Evolutionary conservation across 2,888 invertebrate species (phyloP).

Genomic region (Ephialtes manifestator): DNA sequence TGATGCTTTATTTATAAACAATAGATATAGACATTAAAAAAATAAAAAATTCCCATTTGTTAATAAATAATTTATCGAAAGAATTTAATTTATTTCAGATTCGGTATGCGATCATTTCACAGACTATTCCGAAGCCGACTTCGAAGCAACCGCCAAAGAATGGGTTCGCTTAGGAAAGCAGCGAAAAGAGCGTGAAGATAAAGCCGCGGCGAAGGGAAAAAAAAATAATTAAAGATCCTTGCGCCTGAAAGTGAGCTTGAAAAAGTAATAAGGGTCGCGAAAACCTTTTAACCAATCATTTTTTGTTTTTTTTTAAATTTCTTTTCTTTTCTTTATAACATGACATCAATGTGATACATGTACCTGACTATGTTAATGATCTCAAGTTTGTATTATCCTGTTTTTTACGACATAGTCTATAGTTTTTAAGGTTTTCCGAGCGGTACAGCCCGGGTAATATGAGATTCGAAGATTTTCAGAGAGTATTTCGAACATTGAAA

Average conservation of each 20-base stretch:
- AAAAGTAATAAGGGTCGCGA: conserved; percentile 21
- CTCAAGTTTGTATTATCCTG: conserved; percentile 21
- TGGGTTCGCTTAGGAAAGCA: conserved; percentile 27
- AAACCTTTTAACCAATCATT: conserved; percentile 9
- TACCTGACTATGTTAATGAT: conserved; percentile 10
- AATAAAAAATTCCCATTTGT: conserved; percentile 10
- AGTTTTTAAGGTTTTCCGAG: conserved; percentile 23
- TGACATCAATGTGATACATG: conserved; percentile 13
- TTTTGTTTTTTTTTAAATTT: background rate
- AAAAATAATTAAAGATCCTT: conserved; percentile 14
- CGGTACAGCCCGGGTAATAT: conserved; percentile 3
- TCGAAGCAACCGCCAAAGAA: conserved; percentile 26
- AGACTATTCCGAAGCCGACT: conserved; percentile 23
- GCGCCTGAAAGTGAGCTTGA: conserved; percentile 21
- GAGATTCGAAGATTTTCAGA: conserved; percentile 6
- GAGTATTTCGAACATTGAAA: background rate
- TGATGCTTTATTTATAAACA: conserved; percentile 2
- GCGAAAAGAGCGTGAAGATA: conserved; percentile 32
- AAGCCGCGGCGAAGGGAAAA: conserved; percentile 24
- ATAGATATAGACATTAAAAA: background rate
- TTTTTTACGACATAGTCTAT: conserved; percentile 23
- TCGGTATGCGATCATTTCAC: conserved; percentile 27
- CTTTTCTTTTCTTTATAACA: conserved; percentile 15
- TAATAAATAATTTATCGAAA: conserved; percentile 27
- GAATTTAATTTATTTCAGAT: conserved; percentile 28